A percentile compares a stretch with the other conserved stretches of the same genome.
Evolutionary conservation across 2,113 vertebrate genomes (phyloP).

Genomic region (Anhinga anhinga): DNA sequence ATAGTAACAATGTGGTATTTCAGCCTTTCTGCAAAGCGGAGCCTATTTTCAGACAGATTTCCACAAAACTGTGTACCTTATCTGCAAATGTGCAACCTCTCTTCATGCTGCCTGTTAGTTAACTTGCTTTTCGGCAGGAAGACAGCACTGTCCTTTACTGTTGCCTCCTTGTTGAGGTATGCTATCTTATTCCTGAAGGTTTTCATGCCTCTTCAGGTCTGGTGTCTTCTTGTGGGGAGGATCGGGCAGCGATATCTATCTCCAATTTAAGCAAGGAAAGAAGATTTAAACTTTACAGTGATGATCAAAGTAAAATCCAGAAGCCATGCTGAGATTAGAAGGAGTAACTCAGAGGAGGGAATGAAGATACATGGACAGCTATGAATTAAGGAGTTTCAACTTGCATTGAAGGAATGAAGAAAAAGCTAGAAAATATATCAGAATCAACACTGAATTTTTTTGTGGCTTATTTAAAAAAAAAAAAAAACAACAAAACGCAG

Average conservation of each 20-base stretch:
- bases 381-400: not conserved
- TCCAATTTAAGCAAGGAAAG: not conserved
- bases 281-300: not conserved
- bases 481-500: not conserved
- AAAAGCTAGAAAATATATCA: not conserved
- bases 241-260: not conserved
- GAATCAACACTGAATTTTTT: not conserved
- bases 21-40: not conserved
- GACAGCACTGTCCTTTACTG: not conserved
- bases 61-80: not conserved
- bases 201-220: not conserved
- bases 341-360: not conserved
- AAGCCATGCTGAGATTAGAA: constrained; percentile 4
- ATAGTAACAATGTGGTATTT: not conserved
- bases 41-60: not conserved
- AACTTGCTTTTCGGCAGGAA: not conserved
- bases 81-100: not conserved
- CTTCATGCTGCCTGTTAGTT: not conserved
- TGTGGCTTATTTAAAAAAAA: not conserved
- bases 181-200: not conserved
- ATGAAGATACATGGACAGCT: not conserved
- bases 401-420: not conserved
- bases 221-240: not conserved
- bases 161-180: not conserved
- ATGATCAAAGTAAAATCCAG: constrained; percentile 37